These are phyloP conservation scores for Drosophila yooni DNA, from an alignment of 2,888 invertebrate species.

Conservation along the genomic window DNA sequence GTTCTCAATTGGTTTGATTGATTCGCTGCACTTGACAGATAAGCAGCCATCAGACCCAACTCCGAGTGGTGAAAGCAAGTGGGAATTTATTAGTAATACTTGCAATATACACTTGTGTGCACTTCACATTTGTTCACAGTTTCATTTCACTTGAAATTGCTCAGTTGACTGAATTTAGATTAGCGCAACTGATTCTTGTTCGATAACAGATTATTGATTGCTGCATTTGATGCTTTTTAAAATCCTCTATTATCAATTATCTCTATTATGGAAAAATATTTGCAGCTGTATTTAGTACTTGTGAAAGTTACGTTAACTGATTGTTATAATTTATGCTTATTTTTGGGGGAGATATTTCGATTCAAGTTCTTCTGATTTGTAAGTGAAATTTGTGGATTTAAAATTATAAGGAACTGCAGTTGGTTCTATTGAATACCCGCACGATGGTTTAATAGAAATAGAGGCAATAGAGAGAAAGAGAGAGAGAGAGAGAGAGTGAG, in stretches of 20 bases:
- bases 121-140: constrained; percentile 1
- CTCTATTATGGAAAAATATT: too few relatives aligned
- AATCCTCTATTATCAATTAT: neutral
- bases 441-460: neutral
- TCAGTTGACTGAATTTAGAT: neutral
- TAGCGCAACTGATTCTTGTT: neutral
- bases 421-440: neutral
- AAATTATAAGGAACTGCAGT: neutral
- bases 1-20: constrained; percentile 65
- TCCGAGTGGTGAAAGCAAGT: constrained; percentile 56
- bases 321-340: neutral
- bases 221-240: neutral
- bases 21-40: constrained; percentile 69
- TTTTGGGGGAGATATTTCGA: neutral
- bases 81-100: constrained; percentile 61
- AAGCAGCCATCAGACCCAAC: constrained; percentile 41
- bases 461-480: neutral
- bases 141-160: neutral
- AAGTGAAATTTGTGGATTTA: neutral
- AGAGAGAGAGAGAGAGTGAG: too few relatives aligned
- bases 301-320: neutral
- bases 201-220: constrained; percentile 9
- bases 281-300: neutral
- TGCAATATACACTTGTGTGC: constrained; percentile 11
- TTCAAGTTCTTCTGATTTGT: neutral